A percentile compares a stretch with the other conserved stretches of the same genome.
Conservation (phyloP, 2,888 invertebrate species). For the Chrysopilus asiliformis region DNA sequence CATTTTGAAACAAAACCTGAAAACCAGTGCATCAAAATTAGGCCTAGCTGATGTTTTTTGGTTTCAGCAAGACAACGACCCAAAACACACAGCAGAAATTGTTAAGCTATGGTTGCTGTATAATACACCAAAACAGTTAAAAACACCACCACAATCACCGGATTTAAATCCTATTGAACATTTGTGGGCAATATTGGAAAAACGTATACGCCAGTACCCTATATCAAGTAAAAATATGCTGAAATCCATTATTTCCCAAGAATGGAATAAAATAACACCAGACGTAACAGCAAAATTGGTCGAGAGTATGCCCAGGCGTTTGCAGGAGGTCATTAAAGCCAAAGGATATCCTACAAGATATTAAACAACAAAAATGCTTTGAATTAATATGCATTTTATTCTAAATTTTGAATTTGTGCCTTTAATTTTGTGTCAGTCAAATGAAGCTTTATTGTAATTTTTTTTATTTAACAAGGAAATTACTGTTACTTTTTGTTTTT, state of each 20-base stretch:
- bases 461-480: too few species aligned
- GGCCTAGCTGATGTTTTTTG: background rate
- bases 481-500: too few species aligned
- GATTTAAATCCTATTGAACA: constrained; percentile 15
- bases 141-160: constrained; percentile 12
- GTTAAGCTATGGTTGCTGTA: too few species aligned
- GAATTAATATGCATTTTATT: too few species aligned
- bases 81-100: too few species aligned
- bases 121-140: too few species aligned
- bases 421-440: too few species aligned
- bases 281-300: constrained; percentile 3
- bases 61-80: constrained; percentile 10
- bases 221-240: constrained; percentile 6
- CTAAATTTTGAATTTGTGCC: too few species aligned
- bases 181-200: constrained; percentile 11
- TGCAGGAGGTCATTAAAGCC: constrained; percentile 1
- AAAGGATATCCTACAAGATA: too few species aligned
- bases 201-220: constrained; percentile 8
- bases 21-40: constrained; percentile 7
- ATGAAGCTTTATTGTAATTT: too few species aligned
- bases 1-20: too few species aligned
- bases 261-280: constrained; percentile 5
- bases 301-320: constrained; percentile 1
- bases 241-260: constrained; percentile 2
- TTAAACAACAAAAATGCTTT: too few species aligned